Conservation (phyloP, 2,113 vertebrate genomes). For the Acinonyx jubatus region DNA sequence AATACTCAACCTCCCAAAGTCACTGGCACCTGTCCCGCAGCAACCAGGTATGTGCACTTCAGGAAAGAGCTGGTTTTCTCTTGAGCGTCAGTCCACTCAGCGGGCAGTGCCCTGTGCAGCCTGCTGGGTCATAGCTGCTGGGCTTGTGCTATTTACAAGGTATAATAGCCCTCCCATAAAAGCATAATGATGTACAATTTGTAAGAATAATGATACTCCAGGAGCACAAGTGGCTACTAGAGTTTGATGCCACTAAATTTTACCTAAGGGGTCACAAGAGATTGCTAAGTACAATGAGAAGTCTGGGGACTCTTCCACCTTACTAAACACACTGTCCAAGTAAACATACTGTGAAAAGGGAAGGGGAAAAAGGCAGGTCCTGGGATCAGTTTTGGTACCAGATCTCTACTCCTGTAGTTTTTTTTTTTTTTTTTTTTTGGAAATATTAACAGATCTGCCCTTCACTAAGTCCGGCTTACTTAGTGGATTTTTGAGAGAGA, state of each 20-base stretch:
- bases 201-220: conserved; percentile 39
- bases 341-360: neutral
- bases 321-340: neutral
- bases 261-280: conserved; percentile 32
- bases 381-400: neutral
- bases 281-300: neutral
- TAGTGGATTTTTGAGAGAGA: neutral
- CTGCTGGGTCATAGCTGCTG: neutral
- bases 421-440: conserved; percentile 19
- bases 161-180: neutral
- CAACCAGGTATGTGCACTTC: neutral
- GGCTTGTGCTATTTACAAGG: conserved; percentile 7
- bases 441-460: neutral
- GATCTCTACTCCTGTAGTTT: neutral
- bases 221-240: neutral
- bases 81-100: neutral
- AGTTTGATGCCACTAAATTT: conserved; percentile 19
- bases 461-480: neutral
- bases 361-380: neutral
- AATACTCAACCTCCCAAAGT: neutral
- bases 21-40: neutral
- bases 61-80: neutral
- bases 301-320: neutral
- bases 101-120: neutral
- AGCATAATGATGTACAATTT: conserved; percentile 36